These are phyloP conservation scores for Poecilus cupreus DNA, from an alignment of 2,888 invertebrate species.

Conservation along the genomic window DNA sequence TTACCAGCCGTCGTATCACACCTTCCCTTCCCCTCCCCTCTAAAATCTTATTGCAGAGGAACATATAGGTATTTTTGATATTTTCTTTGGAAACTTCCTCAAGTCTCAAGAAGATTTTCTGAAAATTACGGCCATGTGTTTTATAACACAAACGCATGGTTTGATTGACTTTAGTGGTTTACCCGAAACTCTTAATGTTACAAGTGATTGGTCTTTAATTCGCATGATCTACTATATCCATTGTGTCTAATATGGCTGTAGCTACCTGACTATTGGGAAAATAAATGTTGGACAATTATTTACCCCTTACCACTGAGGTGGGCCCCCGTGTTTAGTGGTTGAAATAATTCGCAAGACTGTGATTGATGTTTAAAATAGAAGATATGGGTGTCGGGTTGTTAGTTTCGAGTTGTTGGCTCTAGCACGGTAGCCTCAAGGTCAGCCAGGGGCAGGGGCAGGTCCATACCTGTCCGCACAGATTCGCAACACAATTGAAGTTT, in stretches of 20 bases:
- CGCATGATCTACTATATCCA: background rate
- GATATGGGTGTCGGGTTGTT: background rate
- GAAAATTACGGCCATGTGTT: background rate
- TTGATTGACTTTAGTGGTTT: background rate
- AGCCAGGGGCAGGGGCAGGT: slow-evolving; percentile 32
- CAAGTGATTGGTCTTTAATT: background rate
- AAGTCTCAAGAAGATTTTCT: background rate
- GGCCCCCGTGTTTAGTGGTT: background rate
- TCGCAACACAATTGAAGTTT: slow-evolving; percentile 43
- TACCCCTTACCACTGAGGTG: background rate
- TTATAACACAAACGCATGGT: background rate
- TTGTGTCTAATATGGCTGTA: background rate
- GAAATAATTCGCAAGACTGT: background rate
- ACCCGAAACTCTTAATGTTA: background rate
- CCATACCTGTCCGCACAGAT: slow-evolving; percentile 46
- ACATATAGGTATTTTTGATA: background rate
- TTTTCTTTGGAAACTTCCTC: background rate
- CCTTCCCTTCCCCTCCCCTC: no score
- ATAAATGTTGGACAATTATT: background rate
- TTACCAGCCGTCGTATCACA: no score
- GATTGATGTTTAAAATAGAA: background rate
- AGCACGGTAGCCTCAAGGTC: slow-evolving; percentile 24
- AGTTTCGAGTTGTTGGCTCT: background rate
- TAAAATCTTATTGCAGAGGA: no score
- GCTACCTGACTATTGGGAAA: background rate